These are phyloP conservation scores for Hypomesus transpacificus DNA, from an alignment of 2,113 vertebrate species.

Conservation along the genomic window DNA sequence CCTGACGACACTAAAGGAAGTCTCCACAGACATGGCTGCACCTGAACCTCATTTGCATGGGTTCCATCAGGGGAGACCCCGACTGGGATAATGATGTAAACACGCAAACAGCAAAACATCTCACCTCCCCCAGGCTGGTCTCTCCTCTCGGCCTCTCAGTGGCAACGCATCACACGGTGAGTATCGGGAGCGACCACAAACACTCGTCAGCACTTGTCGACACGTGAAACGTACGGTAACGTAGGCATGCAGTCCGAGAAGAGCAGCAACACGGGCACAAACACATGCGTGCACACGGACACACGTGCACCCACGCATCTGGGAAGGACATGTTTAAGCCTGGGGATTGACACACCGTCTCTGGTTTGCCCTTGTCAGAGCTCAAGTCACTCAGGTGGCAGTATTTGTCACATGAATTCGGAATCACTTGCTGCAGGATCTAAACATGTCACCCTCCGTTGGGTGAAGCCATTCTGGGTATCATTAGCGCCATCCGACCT, in stretches of 20 bases:
- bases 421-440: neutral
- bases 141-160: no score
- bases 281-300: no score
- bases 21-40: neutral
- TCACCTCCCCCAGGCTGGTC: no score
- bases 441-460: neutral
- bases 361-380: neutral
- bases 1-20: neutral
- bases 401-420: slow-evolving; percentile 4
- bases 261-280: no score
- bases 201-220: no score
- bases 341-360: neutral
- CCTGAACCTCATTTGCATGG: slow-evolving; percentile 8
- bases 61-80: neutral
- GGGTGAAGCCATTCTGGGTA: neutral
- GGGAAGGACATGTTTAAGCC: no score
- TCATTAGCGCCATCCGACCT: neutral
- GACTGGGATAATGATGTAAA: slow-evolving; percentile 13
- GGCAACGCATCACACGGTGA: no score
- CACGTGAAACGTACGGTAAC: no score
- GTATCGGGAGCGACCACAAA: no score
- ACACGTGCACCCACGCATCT: no score
- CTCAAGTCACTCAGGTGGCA: neutral
- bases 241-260: no score
- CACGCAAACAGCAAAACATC: slow-evolving; percentile 5